Evolutionary conservation across 1,140 invertebrate genomes (phyloP).

Genomic region (Drosophila sturtevanti): DNA sequence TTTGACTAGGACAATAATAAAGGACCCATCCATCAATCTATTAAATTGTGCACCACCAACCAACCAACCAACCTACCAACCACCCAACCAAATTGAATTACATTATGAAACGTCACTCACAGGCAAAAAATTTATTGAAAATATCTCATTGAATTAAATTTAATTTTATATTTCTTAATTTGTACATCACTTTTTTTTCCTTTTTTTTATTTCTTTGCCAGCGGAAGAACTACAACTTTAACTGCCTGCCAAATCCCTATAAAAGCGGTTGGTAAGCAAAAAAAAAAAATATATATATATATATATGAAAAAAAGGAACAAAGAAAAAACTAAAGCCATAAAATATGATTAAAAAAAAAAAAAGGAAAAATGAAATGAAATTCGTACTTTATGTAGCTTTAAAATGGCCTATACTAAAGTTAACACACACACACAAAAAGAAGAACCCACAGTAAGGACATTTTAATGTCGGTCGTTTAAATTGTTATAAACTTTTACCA

Average conservation of each 20-base stretch:
- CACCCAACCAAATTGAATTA: constrained; percentile 41
- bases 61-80: no score
- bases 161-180: constrained; percentile 66
- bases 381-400: no score
- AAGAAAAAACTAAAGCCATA: constrained; percentile 19
- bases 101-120: background rate
- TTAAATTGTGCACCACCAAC: constrained; percentile 28
- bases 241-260: background rate
- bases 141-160: constrained; percentile 51
- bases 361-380: no score
- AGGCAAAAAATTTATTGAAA: background rate
- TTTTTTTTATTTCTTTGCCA: constrained; percentile 55
- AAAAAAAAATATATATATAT: no score
- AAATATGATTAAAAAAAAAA: constrained; percentile 15
- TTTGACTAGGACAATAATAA: background rate
- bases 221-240: constrained; percentile 11
- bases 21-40: constrained; percentile 57
- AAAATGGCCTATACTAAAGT: no score
- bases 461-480: no score
- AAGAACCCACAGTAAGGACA: no score
- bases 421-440: no score
- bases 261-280: background rate
- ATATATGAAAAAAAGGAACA: background rate
- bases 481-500: no score
- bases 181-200: no score